A percentile compares a stretch with the other conserved stretches of the same genome.
Conservation (phyloP, 1,140 invertebrate species). For the Drosophila lowei region DNA sequence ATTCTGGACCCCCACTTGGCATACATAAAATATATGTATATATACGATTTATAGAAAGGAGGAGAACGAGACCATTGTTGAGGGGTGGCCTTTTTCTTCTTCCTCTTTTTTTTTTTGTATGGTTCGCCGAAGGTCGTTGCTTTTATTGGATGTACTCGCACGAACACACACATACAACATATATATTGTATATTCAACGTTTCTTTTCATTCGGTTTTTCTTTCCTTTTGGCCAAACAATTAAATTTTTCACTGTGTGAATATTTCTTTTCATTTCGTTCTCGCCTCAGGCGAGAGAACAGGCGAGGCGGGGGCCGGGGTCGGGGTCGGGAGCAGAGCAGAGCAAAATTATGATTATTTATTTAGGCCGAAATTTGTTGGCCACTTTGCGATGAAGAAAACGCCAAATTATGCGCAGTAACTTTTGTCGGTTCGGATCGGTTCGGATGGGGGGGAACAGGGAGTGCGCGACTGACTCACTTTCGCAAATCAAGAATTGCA, state of each 20-base stretch:
- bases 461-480: constrained; percentile 51
- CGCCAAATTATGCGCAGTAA: constrained; percentile 63
- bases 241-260: constrained; percentile 49
- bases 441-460: neutral
- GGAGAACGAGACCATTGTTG: constrained; percentile 7
- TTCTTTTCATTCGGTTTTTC: constrained; percentile 39
- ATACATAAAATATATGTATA: neutral
- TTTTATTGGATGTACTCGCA: constrained; percentile 43
- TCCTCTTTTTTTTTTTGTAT: too few relatives aligned
- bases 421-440: constrained; percentile 9
- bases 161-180: constrained; percentile 11
- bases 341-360: constrained; percentile 61
- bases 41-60: too few relatives aligned
- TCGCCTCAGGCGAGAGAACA: constrained; percentile 8
- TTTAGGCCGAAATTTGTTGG: constrained; percentile 55
- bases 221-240: constrained; percentile 48
- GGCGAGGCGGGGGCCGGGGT: neutral
- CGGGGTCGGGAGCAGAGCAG: neutral
- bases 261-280: constrained; percentile 51
- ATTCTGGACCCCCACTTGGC: constrained; percentile 24
- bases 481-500: constrained; percentile 24
- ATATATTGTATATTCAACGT: constrained; percentile 32
- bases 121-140: constrained; percentile 58
- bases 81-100: constrained; percentile 4
- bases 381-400: constrained; percentile 56